These are phyloP conservation scores for Bombus confusus DNA, from an alignment of 1,140 invertebrate genomes.

Conservation along the genomic window DNA sequence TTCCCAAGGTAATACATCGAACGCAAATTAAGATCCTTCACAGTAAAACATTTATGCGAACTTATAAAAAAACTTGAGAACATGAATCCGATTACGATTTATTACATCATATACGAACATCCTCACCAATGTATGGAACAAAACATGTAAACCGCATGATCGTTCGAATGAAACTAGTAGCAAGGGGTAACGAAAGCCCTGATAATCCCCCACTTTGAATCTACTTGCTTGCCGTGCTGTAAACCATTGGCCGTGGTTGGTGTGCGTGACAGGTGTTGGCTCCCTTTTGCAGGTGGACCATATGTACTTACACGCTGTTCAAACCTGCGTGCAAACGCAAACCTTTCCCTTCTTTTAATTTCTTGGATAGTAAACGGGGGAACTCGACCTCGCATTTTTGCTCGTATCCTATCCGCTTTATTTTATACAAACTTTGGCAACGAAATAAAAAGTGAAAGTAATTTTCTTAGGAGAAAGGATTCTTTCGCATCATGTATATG, in stretches of 20 bases:
- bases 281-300: slow-evolving; percentile 78
- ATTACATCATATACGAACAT: neutral
- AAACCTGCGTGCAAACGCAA: slow-evolving; percentile 59
- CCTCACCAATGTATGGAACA: neutral
- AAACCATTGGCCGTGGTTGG: slow-evolving; percentile 64
- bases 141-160: slow-evolving; percentile 52
- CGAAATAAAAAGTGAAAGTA: neutral
- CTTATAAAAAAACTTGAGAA: neutral
- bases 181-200: slow-evolving; percentile 63
- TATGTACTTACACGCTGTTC: slow-evolving; percentile 50
- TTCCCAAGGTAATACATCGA: neutral
- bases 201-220: slow-evolving; percentile 57
- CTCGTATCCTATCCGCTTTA: too few species aligned
- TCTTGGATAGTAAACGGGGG: slow-evolving; percentile 5
- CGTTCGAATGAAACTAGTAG: slow-evolving; percentile 65
- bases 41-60: too few species aligned
- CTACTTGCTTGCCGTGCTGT: slow-evolving; percentile 59
- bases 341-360: slow-evolving; percentile 54
- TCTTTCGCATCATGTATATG: neutral
- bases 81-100: neutral
- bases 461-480: neutral
- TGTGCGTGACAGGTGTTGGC: slow-evolving; percentile 78
- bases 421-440: neutral
- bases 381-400: slow-evolving; percentile 20
- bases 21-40: neutral